phyloP scores from a whole-genome alignment of 23 tunicate species.

The Diplosoma virens region DNA sequence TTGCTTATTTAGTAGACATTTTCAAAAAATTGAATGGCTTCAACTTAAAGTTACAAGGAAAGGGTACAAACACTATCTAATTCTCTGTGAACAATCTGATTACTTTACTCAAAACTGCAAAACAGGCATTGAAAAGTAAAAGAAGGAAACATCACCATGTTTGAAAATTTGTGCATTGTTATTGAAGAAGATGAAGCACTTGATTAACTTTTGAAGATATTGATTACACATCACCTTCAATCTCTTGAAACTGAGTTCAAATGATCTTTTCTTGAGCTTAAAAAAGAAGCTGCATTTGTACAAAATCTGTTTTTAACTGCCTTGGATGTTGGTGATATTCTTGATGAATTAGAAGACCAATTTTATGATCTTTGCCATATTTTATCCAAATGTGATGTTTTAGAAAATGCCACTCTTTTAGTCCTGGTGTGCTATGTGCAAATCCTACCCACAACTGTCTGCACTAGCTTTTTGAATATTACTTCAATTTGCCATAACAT shows the following conservation, averaged over 20 bases:
- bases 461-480: not conserved
- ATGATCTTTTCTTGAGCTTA: constrained; percentile 14
- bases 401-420: constrained; percentile 12
- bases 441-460: not conserved
- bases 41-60: not conserved
- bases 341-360: constrained; percentile 25
- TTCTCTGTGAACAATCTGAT: not conserved
- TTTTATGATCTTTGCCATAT: constrained; percentile 2
- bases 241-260: constrained; percentile 29
- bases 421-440: constrained; percentile 8
- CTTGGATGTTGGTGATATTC: no score
- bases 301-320: no score
- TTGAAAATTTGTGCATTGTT: not conserved
- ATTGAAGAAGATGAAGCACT: not conserved
- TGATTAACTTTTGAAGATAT: not conserved
- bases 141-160: constrained; percentile 7
- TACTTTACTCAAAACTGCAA: constrained; percentile 20
- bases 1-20: constrained; percentile 7
- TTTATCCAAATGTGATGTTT: constrained; percentile 4
- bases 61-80: constrained; percentile 26
- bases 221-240: constrained; percentile 15
- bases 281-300: not conserved
- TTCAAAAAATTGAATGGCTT: constrained; percentile 20
- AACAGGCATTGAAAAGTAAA: constrained; percentile 24
- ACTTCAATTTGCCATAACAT: not conserved